Conservation (phyloP, 2,888 invertebrate species). For the Dromius quadrimaculatus region DNA sequence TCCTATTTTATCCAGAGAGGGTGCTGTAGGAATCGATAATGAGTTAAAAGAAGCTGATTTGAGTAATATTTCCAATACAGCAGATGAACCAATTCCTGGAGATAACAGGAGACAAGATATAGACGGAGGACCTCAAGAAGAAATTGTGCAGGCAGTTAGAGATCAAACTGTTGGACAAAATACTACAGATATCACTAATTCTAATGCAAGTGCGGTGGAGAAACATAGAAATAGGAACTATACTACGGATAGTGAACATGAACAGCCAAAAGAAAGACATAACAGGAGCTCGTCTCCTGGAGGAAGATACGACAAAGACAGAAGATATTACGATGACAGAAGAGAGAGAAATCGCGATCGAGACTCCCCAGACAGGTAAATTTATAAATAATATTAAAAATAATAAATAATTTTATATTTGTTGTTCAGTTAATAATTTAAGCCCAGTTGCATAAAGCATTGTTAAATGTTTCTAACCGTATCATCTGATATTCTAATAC, state of each 20-base stretch:
- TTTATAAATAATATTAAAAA: neutral
- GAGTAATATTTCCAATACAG: constrained; percentile 16
- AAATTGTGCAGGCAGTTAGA: constrained; percentile 62
- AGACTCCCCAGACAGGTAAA: constrained; percentile 60
- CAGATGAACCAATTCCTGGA: constrained; percentile 37
- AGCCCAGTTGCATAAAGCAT: too few relatives aligned
- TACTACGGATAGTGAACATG: constrained; percentile 62
- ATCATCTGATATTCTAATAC: too few relatives aligned
- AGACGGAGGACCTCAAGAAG: constrained; percentile 67
- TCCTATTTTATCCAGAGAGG: constrained; percentile 45
- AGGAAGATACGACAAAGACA: constrained; percentile 56
- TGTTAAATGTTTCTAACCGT: too few relatives aligned
- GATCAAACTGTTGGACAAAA: constrained; percentile 64
- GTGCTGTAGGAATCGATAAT: constrained; percentile 53
- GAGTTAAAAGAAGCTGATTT: constrained; percentile 32
- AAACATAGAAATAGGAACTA: constrained; percentile 60
- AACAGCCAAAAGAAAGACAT: constrained; percentile 57
- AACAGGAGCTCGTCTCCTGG: constrained; percentile 54
- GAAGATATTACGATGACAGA: constrained; percentile 58
- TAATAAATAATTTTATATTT: too few relatives aligned
- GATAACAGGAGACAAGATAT: constrained; percentile 66
- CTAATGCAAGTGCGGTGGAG: constrained; percentile 48
- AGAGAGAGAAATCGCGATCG: constrained; percentile 58
- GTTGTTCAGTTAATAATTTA: too few relatives aligned
- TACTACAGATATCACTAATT: constrained; percentile 56